A percentile compares a stretch with the other conserved stretches of the same genome.
phyloP scores from a whole-genome alignment of 2,797 vertebrate genomes.

The Eleutherodactylus coqui region DNA sequence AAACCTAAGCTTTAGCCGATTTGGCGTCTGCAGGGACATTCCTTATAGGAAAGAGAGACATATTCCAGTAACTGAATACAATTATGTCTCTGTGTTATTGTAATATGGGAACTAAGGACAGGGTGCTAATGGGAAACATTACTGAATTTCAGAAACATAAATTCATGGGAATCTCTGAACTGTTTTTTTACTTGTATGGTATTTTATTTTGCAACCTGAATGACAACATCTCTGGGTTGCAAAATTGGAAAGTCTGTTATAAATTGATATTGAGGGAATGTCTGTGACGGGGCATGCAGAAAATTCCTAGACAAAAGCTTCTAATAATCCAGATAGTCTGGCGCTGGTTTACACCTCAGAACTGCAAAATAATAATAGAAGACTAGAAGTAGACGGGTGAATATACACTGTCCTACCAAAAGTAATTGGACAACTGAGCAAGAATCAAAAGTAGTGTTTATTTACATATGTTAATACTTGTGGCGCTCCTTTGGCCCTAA shows the following conservation, averaged over 20 bases:
- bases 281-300: not conserved
- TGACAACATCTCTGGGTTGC: conserved; percentile 15
- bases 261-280: too few species aligned
- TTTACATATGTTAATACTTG: too few species aligned
- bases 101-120: not conserved
- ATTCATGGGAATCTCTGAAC: not conserved
- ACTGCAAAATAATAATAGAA: not conserved
- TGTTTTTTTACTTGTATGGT: not conserved
- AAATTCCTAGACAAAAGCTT: not conserved
- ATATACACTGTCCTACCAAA: too few species aligned
- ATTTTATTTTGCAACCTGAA: conserved; percentile 5
- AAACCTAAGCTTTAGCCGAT: not conserved
- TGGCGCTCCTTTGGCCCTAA: too few species aligned
- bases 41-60: not conserved
- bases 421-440: too few species aligned
- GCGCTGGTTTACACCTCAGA: not conserved
- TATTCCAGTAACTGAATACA: not conserved
- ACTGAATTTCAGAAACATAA: not conserved
- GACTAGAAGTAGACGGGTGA: too few species aligned
- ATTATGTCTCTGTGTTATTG: not conserved
- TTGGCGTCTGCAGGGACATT: not conserved
- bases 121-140: not conserved
- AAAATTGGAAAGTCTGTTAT: not conserved
- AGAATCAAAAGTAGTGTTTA: too few species aligned
- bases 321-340: not conserved